Conservation (phyloP, 2,888 invertebrate species). For the Zygothrica quintamaculata region DNA sequence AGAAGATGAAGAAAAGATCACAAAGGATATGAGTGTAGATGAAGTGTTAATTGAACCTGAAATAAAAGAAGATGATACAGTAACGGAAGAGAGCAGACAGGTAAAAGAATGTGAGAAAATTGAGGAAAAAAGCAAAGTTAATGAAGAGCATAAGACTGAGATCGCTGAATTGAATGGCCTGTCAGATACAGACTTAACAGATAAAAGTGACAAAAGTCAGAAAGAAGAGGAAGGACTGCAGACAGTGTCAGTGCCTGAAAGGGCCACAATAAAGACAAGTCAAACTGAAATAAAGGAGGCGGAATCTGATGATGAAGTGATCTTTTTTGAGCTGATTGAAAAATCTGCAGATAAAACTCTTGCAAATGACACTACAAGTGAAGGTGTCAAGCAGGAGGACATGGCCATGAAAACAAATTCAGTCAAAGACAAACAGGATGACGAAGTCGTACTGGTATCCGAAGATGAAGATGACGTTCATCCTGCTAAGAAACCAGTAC, state of each 20-base stretch:
- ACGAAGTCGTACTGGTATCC: slow-evolving; percentile 66
- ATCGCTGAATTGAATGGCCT: background rate
- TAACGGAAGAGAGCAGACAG: background rate
- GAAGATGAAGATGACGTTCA: slow-evolving; percentile 67
- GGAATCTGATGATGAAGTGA: slow-evolving; percentile 77
- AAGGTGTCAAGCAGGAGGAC: slow-evolving; percentile 5
- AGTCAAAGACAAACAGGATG: slow-evolving; percentile 30
- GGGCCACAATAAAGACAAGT: too few species aligned
- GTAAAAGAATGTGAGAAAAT: background rate
- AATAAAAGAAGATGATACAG: background rate
- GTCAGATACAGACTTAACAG: too few species aligned
- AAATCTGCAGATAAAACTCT: slow-evolving; percentile 33
- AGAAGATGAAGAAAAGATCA: background rate
- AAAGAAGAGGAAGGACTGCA: background rate
- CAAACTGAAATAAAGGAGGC: slow-evolving; percentile 18
- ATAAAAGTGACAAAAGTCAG: background rate
- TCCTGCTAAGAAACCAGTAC: slow-evolving; percentile 2
- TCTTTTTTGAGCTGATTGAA: slow-evolving; percentile 71
- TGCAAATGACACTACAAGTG: background rate
- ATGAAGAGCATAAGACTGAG: background rate
- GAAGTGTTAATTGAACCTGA: slow-evolving; percentile 5
- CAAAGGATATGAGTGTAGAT: slow-evolving; percentile 9
- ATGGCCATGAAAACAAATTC: slow-evolving; percentile 11
- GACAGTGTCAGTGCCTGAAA: background rate
- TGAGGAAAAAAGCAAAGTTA: background rate